Base-by-base conservation (phyloP, 1,140 invertebrate genomes). In the Hestina assimilis region DNA sequence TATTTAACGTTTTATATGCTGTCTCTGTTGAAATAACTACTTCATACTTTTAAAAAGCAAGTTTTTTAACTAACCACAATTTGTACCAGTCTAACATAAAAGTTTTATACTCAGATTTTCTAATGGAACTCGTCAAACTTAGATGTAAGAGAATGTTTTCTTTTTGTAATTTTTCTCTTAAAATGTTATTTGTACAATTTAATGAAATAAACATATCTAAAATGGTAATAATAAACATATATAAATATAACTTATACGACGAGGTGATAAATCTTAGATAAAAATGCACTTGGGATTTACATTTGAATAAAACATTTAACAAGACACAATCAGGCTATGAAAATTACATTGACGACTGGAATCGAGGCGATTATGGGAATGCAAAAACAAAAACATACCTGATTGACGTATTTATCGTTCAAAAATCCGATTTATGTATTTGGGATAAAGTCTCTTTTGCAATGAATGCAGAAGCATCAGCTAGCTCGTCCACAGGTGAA, bases 391-490 rank as follows among this genome's bases (percentile, higher is more conserved):
- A 61, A 59, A 23, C 31, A 40, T 24, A 46, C 31, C 26, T 21
- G 33, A 38, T 38, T 38, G 33, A 38, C 19, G 7, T 38, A 17
- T 38, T 5, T 3, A 20, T 2, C 43, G 54, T 7, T 46, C 31
- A 29, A 71, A 63, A 57, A 45, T 58, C 23, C 35, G 46, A 56
- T 58, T 29, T 68, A 64, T 15, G 15, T 12, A 4, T 11, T 28
- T 17, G 55, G 6, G 9, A 53, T 58, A 75, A 29, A 59, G 69
- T 59, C 31, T 52, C 45, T 57, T 67, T 59, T 66, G 42, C 31
- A 53, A 56, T 43, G 60, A 60, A 61, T 38, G 15, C 19, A 66
- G 63, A 63, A 63, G 57, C 54, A 28, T 63, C 67, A 69, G 70
- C 14, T 15, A 42, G 17, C 21, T 41, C 35, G 38, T 42, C 35